These are phyloP conservation scores for Atethmia centrago DNA, from an alignment of 2,888 invertebrate genomes.

Conservation along the genomic window DNA sequence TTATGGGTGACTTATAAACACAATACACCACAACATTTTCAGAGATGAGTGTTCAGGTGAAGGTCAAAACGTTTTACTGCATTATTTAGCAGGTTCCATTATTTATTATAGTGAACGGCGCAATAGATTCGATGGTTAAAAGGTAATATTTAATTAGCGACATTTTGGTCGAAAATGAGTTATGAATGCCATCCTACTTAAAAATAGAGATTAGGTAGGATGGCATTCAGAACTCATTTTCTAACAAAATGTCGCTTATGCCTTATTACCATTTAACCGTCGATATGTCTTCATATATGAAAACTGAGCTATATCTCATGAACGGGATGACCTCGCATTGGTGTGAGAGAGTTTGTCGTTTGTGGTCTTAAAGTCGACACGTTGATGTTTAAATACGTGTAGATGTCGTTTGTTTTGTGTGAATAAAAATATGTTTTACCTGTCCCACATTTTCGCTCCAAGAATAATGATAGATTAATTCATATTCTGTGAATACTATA, in stretches of 20 bases:
- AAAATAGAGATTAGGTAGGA: too few relatives aligned
- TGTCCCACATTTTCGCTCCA: slow-evolving; percentile 95
- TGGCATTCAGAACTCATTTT: too few relatives aligned
- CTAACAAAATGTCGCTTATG: too few relatives aligned
- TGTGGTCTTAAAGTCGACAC: neutral
- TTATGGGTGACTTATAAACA: neutral
- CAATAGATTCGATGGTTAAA: too few relatives aligned
- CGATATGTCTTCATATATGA: neutral
- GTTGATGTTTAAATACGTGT: neutral
- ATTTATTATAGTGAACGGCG: neutral
- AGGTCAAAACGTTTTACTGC: neutral
- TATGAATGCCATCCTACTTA: too few relatives aligned
- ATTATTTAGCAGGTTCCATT: neutral
- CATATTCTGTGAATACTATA: slow-evolving; percentile 95
- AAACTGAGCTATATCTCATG: neutral
- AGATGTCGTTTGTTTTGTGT: neutral
- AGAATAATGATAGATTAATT: slow-evolving; percentile 95
- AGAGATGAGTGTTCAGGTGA: too few relatives aligned
- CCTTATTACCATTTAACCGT: too few relatives aligned
- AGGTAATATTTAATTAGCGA: too few relatives aligned
- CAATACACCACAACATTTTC: neutral
- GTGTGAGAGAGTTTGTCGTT: neutral
- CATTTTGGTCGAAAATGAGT: too few relatives aligned
- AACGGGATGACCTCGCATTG: neutral
- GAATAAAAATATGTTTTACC: slow-evolving; percentile 79